Percentiles rank a stretch among this genome's conserved stretches.
phyloP scores from a whole-genome alignment of 1,140 invertebrate genomes.

The Trichoplusia ni region DNA sequence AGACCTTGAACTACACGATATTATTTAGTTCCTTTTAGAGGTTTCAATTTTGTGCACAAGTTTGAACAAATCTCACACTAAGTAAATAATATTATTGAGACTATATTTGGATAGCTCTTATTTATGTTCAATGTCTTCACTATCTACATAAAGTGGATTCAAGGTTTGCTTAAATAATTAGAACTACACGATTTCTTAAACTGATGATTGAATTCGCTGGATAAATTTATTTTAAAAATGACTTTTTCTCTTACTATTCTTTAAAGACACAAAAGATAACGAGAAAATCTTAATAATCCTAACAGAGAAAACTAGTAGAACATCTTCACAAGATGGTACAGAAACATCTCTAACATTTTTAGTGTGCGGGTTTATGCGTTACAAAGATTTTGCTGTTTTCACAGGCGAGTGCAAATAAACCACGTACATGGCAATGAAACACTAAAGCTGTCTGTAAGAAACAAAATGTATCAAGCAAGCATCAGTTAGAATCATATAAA shows the following conservation, averaged over 20 bases:
- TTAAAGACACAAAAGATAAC: too few relatives aligned
- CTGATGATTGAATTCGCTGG: too few relatives aligned
- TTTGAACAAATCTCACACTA: too few relatives aligned
- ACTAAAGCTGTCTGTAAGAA: slow-evolving; percentile 28
- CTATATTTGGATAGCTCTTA: slow-evolving; percentile 9
- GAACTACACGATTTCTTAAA: not conserved
- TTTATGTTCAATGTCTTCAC: slow-evolving; percentile 10
- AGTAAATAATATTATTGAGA: too few relatives aligned
- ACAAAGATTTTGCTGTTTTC: slow-evolving; percentile 9
- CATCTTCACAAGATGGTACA: slow-evolving; percentile 8
- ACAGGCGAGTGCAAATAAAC: slow-evolving; percentile 27
- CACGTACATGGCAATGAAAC: slow-evolving; percentile 23
- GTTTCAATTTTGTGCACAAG: too few relatives aligned
- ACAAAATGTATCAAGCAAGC: slow-evolving; percentile 30
- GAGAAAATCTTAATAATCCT: too few relatives aligned
- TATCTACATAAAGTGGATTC: slow-evolving; percentile 2
- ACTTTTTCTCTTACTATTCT: too few relatives aligned
- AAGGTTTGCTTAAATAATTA: slow-evolving; percentile 15
- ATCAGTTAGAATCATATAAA: slow-evolving; percentile 26
- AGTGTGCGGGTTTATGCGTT: slow-evolving; percentile 23
- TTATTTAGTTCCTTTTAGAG: too few relatives aligned
- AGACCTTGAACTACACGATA: slow-evolving; percentile 48
- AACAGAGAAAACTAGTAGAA: too few relatives aligned
- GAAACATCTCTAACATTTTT: slow-evolving; percentile 11
- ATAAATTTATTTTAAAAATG: too few relatives aligned